phyloP scores from a whole-genome alignment of 2,888 invertebrate species.

The Aphelenchoides bicaudatus region DNA sequence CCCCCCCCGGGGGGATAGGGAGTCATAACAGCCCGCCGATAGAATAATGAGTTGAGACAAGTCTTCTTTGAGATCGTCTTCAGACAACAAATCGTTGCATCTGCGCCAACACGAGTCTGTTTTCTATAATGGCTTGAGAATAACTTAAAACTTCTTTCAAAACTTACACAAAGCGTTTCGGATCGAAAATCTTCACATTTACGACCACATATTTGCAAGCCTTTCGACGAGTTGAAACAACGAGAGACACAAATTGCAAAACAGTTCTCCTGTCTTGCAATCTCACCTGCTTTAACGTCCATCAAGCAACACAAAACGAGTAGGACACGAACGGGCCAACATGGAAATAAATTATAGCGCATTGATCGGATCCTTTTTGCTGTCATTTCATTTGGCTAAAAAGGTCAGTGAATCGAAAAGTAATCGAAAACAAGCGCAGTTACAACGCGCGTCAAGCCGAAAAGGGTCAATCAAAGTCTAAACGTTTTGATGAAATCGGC shows the following conservation, averaged over 20 bases:
- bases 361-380: neutral
- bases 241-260: constrained; percentile 11
- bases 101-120: constrained; percentile 20
- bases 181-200: constrained; percentile 13
- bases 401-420: neutral
- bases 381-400: constrained; percentile 6
- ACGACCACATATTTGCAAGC: constrained; percentile 13
- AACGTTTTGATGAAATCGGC: no score
- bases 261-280: constrained; percentile 1
- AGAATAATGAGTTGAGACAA: neutral
- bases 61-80: constrained; percentile 3
- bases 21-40: no score
- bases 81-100: constrained; percentile 23
- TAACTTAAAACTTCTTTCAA: neutral
- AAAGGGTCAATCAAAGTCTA: no score
- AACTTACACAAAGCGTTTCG: constrained; percentile 17
- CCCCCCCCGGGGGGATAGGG: no score
- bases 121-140: constrained; percentile 3
- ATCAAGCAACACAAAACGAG: neutral
- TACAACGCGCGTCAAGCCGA: no score
- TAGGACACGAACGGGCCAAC: constrained; percentile 6
- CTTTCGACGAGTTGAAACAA: constrained; percentile 6
- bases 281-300: neutral
- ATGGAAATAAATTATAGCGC: neutral
- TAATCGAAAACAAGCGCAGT: no score